Conservation (phyloP, 2,888 invertebrate species). For the Meliscaeva auricollis region DNA sequence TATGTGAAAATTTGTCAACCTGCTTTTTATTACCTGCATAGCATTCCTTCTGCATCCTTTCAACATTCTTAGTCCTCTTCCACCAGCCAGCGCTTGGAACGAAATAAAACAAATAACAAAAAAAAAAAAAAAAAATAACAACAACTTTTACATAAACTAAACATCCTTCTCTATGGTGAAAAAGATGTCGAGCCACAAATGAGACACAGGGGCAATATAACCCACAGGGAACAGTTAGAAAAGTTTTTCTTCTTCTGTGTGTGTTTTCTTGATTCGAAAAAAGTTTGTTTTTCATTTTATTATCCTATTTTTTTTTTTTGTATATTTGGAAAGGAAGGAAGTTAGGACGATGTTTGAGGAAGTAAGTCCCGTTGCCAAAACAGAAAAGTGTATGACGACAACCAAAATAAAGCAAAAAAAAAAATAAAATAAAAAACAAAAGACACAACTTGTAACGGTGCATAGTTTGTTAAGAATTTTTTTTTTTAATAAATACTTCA, state of each 20-base stretch:
- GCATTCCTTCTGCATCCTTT: conserved; percentile 49
- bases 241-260: conserved; percentile 41
- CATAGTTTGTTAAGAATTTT: conserved; percentile 29
- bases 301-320: not conserved
- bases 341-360: conserved; percentile 30
- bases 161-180: conserved; percentile 14
- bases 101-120: not conserved
- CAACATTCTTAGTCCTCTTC: not conserved
- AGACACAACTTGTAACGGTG: conserved; percentile 35
- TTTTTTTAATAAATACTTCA: not conserved
- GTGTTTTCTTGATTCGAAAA: conserved; percentile 19
- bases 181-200: conserved; percentile 32
- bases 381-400: conserved; percentile 34
- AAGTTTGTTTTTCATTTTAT: conserved; percentile 6
- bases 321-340: conserved; percentile 15
- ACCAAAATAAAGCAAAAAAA: conserved; percentile 17
- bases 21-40: conserved; percentile 64
- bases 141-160: not conserved
- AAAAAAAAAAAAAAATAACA: too few species aligned
- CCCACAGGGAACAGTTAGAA: conserved; percentile 47
- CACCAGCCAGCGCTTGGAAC: not conserved
- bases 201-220: conserved; percentile 22
- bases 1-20: conserved; percentile 63
- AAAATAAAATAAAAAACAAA: conserved; percentile 1
- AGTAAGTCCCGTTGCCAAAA: conserved; percentile 68